Conservation (phyloP, 2,888 invertebrate genomes). For the Gasteruption jaculator region DNA sequence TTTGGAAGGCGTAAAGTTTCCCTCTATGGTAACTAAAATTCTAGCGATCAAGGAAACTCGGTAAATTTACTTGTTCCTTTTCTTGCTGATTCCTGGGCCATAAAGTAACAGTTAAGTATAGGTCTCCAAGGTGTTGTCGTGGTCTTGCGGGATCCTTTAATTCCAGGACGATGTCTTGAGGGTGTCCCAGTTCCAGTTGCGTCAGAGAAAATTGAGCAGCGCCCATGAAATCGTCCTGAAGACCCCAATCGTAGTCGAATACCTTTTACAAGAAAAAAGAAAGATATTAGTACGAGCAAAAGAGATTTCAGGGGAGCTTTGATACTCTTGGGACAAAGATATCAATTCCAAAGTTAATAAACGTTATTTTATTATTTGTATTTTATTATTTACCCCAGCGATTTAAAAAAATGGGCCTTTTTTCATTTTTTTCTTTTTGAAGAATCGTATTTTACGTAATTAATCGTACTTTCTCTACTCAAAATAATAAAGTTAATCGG, state of each 20-base stretch:
- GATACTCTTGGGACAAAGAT: slow-evolving; percentile 13
- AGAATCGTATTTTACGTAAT: too few species aligned
- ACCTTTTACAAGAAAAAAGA: slow-evolving; percentile 64
- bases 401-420: too few species aligned
- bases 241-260: slow-evolving; percentile 96
- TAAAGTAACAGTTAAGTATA: slow-evolving; percentile 77
- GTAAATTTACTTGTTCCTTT: slow-evolving; percentile 76
- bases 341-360: slow-evolving; percentile 4
- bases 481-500: too few species aligned
- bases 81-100: slow-evolving; percentile 92
- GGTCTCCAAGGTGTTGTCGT: slow-evolving; percentile 73
- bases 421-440: too few species aligned
- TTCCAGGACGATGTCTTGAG: slow-evolving; percentile 73
- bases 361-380: too few species aligned
- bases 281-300: too few species aligned
- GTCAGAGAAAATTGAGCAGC: slow-evolving; percentile 80
- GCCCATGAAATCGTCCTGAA: slow-evolving; percentile 98
- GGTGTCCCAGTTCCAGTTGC: slow-evolving; percentile 71
- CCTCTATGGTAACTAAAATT: neutral
- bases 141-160: slow-evolving; percentile 74
- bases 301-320: neutral
- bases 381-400: too few species aligned
- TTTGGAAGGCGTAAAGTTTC: too few species aligned
- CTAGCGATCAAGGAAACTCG: neutral
- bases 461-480: too few species aligned